Base-by-base conservation (phyloP, 2,113 vertebrate genomes). In the Benitochromis conjunctus region DNA sequence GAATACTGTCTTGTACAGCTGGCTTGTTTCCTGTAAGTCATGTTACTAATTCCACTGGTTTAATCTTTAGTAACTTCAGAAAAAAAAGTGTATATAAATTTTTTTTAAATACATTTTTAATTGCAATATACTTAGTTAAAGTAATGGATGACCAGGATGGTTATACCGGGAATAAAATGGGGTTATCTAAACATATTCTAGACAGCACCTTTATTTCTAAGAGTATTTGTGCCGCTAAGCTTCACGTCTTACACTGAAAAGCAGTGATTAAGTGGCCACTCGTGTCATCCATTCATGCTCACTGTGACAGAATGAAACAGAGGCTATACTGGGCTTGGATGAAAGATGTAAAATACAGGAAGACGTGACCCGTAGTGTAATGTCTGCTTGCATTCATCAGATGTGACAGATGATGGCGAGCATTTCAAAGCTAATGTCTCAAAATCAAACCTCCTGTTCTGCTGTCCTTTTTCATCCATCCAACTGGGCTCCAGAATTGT, bases 361-460 rank as follows among this genome's bases (percentile, higher is more conserved):
- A 56, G 77, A 41, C 43, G 29, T 76, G 55, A 41, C 43, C 69
- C 16, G 9, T 29, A 36, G 64, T 41, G 11, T 58, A 16, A 79
- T 81, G 54, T 82, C 51, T 46, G 31, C 19, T 83, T 56, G 21
- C 55, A 80, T 87, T 83, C 26, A 64, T 92, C 87, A 88, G 56
- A 89, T 84, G 19, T 81, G 88, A 87, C 91, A 90, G 82, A 81
- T 83, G 79, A 90, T 86, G 79, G 57, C 60, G 16, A 66, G 41
- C 48, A 90, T 90, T 78, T 82, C 53, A 91, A 81, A 81, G 53
- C 56, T 84, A 86, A 83, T 34, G 83, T 38, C 53, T 79, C 81
- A 54, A 64, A 84, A 81, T 93, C 64, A 91, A 91, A 91, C 76
- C 78, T 58, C 48, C 66, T 76, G 31, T 82, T 90, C 36, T 77